Evolutionary conservation across 2,113 vertebrate species (phyloP).

Genomic region (Gasterosteus aculeatus): DNA sequence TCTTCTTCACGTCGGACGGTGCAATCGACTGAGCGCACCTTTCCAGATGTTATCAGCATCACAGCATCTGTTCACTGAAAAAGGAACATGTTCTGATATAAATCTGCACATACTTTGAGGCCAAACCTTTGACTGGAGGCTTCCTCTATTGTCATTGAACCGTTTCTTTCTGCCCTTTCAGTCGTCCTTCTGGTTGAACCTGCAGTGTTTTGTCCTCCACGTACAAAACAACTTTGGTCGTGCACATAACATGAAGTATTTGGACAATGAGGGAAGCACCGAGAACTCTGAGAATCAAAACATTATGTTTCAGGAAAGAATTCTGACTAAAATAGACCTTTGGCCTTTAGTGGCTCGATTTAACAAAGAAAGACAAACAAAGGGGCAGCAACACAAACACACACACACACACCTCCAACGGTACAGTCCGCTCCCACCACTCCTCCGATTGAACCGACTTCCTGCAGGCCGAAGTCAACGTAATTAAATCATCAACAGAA

Average conservation of each 20-base stretch:
- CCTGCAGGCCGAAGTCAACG: conserved; percentile 26
- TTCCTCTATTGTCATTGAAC: background rate
- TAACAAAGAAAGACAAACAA: conserved; percentile 55
- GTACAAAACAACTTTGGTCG: background rate
- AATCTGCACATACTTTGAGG: background rate
- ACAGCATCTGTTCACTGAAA: background rate
- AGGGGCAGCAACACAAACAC: background rate
- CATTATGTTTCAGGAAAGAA: conserved; percentile 29
- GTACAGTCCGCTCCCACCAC: conserved; percentile 41
- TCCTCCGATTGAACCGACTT: conserved; percentile 48
- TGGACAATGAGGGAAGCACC: background rate
- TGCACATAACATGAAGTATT: conserved; percentile 10
- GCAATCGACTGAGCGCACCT: no score
- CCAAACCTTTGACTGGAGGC: background rate
- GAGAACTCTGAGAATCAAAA: conserved; percentile 44
- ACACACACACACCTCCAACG: conserved; percentile 21
- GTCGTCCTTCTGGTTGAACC: background rate
- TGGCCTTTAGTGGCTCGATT: conserved; percentile 48
- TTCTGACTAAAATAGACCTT: conserved; percentile 43
- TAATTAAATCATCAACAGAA: conserved; percentile 22
- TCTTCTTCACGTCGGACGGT: background rate
- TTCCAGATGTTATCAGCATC: background rate
- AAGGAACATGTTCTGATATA: background rate
- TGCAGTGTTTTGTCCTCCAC: background rate
- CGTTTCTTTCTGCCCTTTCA: background rate